Conservation (phyloP, 2,888 invertebrate genomes). For the Palloptera scutellata region DNA sequence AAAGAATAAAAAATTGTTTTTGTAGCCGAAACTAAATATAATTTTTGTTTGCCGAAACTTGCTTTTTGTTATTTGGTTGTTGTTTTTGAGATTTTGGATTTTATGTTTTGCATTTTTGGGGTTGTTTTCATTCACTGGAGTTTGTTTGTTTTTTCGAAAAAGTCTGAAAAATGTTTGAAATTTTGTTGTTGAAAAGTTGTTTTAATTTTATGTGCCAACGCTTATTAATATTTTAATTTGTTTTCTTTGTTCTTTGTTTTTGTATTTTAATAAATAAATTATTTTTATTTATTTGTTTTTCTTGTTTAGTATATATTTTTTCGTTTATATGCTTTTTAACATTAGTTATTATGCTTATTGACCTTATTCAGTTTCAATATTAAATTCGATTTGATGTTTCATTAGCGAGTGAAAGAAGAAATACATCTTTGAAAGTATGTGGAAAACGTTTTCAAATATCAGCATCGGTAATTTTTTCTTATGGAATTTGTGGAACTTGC, state of each 20-base stretch:
- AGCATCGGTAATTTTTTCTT: too few species aligned
- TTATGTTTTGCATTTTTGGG: conserved; percentile 19
- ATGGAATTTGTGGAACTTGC: too few species aligned
- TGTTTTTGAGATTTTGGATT: conserved; percentile 31
- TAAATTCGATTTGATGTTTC: conserved; percentile 43
- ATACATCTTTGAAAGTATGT: conserved; percentile 11
- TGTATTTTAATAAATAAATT: conserved; percentile 29
- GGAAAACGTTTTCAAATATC: neutral
- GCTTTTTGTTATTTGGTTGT: conserved; percentile 28
- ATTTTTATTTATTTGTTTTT: conserved; percentile 14
- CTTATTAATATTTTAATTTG: conserved; percentile 46
- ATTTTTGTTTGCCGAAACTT: conserved; percentile 46
- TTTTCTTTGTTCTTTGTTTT: conserved; percentile 20
- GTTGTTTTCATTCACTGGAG: neutral
- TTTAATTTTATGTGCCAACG: conserved; percentile 57
- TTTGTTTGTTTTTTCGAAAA: conserved; percentile 33
- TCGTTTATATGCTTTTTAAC: conserved; percentile 42
- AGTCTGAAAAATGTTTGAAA: conserved; percentile 25
- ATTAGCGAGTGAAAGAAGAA: conserved; percentile 27
- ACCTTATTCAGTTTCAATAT: conserved; percentile 40
- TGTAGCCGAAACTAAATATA: conserved; percentile 10
- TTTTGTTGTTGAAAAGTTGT: conserved; percentile 27
- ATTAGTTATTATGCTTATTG: conserved; percentile 38
- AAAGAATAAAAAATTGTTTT: conserved; percentile 5
- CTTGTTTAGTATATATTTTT: conserved; percentile 36